Base-by-base conservation (phyloP, 2,113 vertebrate species). In the Podiceps cristatus region DNA sequence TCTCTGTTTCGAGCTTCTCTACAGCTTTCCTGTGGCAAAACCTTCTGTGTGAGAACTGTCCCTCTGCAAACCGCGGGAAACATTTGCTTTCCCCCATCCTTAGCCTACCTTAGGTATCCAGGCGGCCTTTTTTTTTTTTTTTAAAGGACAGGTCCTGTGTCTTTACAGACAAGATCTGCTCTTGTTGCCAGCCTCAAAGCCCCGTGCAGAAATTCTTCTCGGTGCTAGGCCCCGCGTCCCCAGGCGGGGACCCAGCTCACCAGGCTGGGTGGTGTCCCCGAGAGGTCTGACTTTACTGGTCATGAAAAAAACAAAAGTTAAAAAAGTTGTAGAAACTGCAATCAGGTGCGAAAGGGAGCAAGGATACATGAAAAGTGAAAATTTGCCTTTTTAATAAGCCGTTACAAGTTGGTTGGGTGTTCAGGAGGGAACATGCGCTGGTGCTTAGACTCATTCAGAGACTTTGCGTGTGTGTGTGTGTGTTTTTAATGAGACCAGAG, bases 351-450 rank as follows among this genome's bases (percentile, higher is more conserved):
- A 97, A 97, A 96, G 96, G 92, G 92, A 88, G 88, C 84, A 88
- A 93, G 96, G 95, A 96, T 90, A 97, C 97, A 86, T 96, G 96
- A 98, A 98, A 98, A 98, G 98, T 98, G 98, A 98, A 98, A 98
- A 98, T 98, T 94, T 95, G 95, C 96, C 92, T 97, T 98, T 97
- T 98, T 96, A 98, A 97, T 96, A 96, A 98, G 96, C 98, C 55
- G 93, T 97, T 96, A 94, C 93, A 98, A 93, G 85, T 37, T 82
- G 59, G 73, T 16, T 81, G 87, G 83, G 92, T 95, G 85, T 68
- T 96, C 58, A 93, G 94, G 96, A 98, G 95, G 77, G 95, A 97
- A 95, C 97, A 94, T 9, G 13, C 25, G 0, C 90, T 80, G 45
- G 49, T 83, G 83, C 96, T 96, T 91, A 66, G 69, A 98, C 97